Conservation (phyloP, 2,113 vertebrate species). For the Delphinapterus leucas region DNA sequence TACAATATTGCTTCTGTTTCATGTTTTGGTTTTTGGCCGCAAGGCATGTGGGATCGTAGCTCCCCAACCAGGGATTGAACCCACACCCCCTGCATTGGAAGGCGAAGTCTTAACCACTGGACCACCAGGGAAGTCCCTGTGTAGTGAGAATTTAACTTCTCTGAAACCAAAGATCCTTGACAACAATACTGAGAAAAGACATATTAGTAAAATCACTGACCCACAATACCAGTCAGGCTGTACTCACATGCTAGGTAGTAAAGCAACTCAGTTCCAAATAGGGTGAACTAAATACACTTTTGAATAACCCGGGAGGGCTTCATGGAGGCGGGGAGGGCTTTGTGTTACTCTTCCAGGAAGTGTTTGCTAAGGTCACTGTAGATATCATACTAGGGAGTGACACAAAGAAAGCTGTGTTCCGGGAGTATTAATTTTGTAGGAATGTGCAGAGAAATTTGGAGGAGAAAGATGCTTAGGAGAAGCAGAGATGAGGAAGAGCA, state of each 20-base stretch:
- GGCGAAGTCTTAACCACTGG: too few species aligned
- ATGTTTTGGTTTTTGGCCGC: too few species aligned
- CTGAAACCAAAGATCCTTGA: not conserved
- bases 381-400: not conserved
- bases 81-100: too few species aligned
- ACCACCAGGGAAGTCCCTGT: too few species aligned
- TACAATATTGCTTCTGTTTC: too few species aligned
- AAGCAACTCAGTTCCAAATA: not conserved
- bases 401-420: not conserved
- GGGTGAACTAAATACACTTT: not conserved
- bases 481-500: not conserved
- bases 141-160: not conserved
- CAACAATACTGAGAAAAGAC: not conserved
- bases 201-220: not conserved
- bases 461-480: not conserved
- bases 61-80: too few species aligned
- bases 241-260: not conserved
- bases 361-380: not conserved
- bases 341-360: not conserved
- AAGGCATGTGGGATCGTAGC: too few species aligned
- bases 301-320: not conserved
- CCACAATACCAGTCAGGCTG: not conserved
- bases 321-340: not conserved
- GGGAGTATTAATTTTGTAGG: not conserved
- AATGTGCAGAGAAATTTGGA: not conserved